Evolutionary conservation across 2,113 vertebrate genomes (phyloP), one percentile per base, ranked within the genome.

Genomic region (Cochlearius cochlearius): DNA sequence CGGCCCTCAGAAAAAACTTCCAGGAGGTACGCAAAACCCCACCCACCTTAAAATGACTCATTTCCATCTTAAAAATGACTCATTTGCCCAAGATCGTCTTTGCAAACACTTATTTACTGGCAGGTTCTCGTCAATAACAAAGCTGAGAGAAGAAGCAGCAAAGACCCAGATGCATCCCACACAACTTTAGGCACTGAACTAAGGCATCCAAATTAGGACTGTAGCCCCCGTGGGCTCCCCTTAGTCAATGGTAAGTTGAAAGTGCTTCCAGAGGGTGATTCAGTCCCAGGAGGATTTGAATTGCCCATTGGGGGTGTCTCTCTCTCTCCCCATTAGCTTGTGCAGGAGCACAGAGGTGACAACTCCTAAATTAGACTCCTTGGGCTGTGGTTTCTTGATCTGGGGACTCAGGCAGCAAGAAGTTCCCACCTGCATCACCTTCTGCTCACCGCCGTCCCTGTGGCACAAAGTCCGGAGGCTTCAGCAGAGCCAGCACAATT

Each of bases 31-130:
- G 94, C 62, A 95, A 92, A 97, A 92, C 77, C 55, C 45, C 26
- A 69, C 95, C 89, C 58, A 96, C 92, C 93, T 90, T 86, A 66
- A 81, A 91, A 71, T 95, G 77, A 97, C 86, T 96, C 81, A 96
- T 90, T 96, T 95, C 86, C 74, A 56, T 87, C 78, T 86, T 86
- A n/a, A 88, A 96, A 95, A 85, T 95, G 69, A 96, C 68, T 96
- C 92, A 96, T 68, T 95, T 95, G 77, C 60, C 89, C 80, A 85
- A 92, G 69, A 82, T 71, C 3, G 0, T 38, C 94, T 96, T 81
- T 3, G 12, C 81, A 96, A 91, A 96, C 50, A 27, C 50, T 94
- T 96, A 92, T 96, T 97, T 95, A 95, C 80, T 75, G 76, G 66
- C 58, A 88, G 62, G 8, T 30, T 92, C 73, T 68, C 91, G 69